A percentile compares a stretch with the other conserved stretches of the same genome.
Evolutionary conservation across 1,140 invertebrate genomes (phyloP).

Genomic region (Drosophila kanapiae): DNA sequence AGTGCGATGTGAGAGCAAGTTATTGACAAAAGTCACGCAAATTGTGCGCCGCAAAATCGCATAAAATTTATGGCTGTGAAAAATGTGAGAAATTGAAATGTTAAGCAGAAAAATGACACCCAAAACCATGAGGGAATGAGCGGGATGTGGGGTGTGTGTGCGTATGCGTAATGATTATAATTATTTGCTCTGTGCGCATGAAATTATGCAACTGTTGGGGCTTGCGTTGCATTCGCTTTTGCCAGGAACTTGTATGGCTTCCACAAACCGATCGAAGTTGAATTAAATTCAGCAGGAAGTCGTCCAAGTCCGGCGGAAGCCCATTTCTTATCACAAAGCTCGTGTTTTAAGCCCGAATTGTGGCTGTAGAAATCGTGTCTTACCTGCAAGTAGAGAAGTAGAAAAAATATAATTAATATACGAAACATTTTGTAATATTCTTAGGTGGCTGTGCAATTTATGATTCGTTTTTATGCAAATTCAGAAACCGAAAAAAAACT

Average conservation of each 20-base stretch:
- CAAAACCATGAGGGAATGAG: neutral
- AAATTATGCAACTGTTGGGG: constrained; percentile 73
- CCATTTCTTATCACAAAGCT: neutral
- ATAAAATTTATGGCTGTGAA: constrained; percentile 64
- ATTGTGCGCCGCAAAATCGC: constrained; percentile 51
- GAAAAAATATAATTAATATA: constrained; percentile 40
- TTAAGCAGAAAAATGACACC: constrained; percentile 61
- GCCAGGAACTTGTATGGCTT: constrained; percentile 36
- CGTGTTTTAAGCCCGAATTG: neutral
- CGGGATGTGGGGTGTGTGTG: neutral
- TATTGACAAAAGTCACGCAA: constrained; percentile 83
- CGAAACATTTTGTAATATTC: constrained; percentile 29
- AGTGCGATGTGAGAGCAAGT: constrained; percentile 64
- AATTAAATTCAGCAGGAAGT: constrained; percentile 9
- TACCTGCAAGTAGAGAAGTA: constrained; percentile 58
- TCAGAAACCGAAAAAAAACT: constrained; percentile 35
- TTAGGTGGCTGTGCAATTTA: constrained; percentile 42
- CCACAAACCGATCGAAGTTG: constrained; percentile 18
- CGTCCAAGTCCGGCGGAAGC: constrained; percentile 10
- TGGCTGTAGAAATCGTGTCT: constrained; percentile 13
- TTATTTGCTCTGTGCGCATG: constrained; percentile 79
- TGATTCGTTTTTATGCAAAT: constrained; percentile 74
- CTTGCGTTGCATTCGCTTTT: constrained; percentile 20
- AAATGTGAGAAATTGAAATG: constrained; percentile 78
- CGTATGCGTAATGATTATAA: constrained; percentile 69